phyloP scores from a whole-genome alignment of 2,797 vertebrate genomes.

The Sebastes variabilis region DNA sequence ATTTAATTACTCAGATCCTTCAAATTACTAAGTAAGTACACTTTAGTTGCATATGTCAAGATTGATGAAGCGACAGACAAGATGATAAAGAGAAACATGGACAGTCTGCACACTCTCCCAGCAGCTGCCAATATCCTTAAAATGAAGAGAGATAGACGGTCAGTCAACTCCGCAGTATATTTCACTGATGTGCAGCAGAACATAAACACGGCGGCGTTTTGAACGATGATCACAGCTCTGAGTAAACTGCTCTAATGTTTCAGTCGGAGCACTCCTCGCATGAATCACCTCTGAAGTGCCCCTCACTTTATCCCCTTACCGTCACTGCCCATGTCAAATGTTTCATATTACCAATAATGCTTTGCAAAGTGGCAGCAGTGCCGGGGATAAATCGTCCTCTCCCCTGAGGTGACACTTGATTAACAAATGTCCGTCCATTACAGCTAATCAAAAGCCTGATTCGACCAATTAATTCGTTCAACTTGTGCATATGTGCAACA shows the following conservation, averaged over 20 bases:
- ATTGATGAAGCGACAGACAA: not conserved
- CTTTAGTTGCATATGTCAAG: not conserved
- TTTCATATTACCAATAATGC: conserved; percentile 24
- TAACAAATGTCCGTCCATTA: conserved; percentile 16
- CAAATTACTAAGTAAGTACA: not conserved
- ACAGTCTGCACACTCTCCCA: not conserved
- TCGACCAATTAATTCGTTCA: conserved; percentile 14
- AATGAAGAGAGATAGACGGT: not conserved
- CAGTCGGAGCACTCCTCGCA: not conserved
- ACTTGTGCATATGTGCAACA: not conserved
- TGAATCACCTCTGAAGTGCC: conserved; percentile 35
- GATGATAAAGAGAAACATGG: not conserved
- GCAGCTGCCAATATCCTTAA: not conserved
- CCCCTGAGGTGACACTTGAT: conserved; percentile 19
- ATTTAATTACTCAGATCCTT: not conserved
- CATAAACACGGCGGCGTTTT: not conserved
- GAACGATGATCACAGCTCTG: conserved; percentile 9
- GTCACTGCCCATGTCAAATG: conserved; percentile 24
- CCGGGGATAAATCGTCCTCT: conserved; percentile 24
- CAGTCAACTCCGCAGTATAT: not conserved
- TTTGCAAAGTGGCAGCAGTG: conserved; percentile 2
- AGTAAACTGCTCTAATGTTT: conserved; percentile 19
- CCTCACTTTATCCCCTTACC: conserved; percentile 4
- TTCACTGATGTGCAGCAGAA: conserved; percentile 8
- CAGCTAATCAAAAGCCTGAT: conserved; percentile 19